These are phyloP conservation scores for Cephus pulcher DNA, from an alignment of 2,888 invertebrate species.

Conservation along the genomic window DNA sequence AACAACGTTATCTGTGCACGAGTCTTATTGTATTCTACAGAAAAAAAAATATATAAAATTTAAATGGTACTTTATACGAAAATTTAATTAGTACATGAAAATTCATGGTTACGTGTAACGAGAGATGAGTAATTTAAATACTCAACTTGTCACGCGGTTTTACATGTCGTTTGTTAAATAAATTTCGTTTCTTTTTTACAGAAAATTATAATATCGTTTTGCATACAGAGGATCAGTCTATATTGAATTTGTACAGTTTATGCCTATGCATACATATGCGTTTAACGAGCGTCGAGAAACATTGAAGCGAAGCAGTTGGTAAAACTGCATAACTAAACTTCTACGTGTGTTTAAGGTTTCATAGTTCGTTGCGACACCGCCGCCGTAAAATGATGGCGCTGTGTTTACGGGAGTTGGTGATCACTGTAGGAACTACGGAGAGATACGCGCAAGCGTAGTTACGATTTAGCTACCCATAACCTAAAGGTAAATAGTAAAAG, in stretches of 20 bases:
- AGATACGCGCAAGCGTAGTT: not conserved
- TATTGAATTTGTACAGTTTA: not conserved
- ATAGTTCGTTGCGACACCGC: not conserved
- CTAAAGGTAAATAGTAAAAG: not conserved
- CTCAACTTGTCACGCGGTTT: not conserved
- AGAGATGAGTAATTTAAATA: not conserved
- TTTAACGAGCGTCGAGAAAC: not conserved
- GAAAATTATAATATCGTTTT: not conserved
- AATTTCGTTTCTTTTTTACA: not conserved
- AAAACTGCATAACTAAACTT: not conserved
- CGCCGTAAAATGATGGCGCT: not conserved
- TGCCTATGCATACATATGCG: not conserved
- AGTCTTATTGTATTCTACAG: not conserved
- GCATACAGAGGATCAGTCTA: not conserved
- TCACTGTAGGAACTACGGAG: not conserved
- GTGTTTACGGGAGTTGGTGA: not conserved
- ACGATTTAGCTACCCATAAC: not conserved
- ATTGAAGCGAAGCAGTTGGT: not conserved
- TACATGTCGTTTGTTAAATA: not conserved
- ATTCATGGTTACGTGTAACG: not conserved
- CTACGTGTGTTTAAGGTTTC: not conserved
- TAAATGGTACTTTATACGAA: not conserved
- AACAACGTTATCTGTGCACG: not conserved
- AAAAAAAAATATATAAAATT: not conserved
- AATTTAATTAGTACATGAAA: not conserved